phyloP scores from a whole-genome alignment of 2,888 invertebrate genomes.

The Pyrocoelia pectoralis region DNA sequence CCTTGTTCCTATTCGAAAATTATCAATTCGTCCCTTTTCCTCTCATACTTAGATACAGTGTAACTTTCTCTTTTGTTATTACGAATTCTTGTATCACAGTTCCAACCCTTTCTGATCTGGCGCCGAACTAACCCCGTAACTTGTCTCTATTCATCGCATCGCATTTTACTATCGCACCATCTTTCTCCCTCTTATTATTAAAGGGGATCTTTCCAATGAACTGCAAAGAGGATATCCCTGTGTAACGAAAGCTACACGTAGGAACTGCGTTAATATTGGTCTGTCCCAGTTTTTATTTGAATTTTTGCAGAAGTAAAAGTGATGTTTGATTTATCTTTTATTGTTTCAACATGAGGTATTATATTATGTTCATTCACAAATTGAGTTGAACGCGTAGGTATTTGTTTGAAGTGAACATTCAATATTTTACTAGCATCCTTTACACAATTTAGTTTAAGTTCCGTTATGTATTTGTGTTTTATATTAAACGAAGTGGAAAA shows the following conservation, averaged over 20 bases:
- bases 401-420: constrained; percentile 1
- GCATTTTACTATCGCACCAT: constrained; percentile 30
- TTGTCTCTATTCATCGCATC: background rate
- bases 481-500: constrained; percentile 31
- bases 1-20: constrained; percentile 1
- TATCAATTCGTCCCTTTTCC: background rate
- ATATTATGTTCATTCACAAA: constrained; percentile 29
- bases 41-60: background rate
- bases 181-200: constrained; percentile 42
- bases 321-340: constrained; percentile 57
- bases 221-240: constrained; percentile 38
- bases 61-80: constrained; percentile 9
- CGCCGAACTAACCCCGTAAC: constrained; percentile 23
- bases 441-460: background rate
- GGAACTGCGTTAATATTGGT: constrained; percentile 52
- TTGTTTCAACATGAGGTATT: constrained; percentile 46
- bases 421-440: background rate
- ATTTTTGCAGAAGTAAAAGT: constrained; percentile 56
- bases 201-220: constrained; percentile 44
- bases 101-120: constrained; percentile 7
- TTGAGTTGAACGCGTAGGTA: constrained; percentile 20
- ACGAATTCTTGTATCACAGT: constrained; percentile 5
- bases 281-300: constrained; percentile 53
- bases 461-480: background rate
- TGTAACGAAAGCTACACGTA: constrained; percentile 40